These are phyloP conservation scores for Chloroceryle inda DNA, from an alignment of 2,797 vertebrate genomes.

Conservation along the genomic window DNA sequence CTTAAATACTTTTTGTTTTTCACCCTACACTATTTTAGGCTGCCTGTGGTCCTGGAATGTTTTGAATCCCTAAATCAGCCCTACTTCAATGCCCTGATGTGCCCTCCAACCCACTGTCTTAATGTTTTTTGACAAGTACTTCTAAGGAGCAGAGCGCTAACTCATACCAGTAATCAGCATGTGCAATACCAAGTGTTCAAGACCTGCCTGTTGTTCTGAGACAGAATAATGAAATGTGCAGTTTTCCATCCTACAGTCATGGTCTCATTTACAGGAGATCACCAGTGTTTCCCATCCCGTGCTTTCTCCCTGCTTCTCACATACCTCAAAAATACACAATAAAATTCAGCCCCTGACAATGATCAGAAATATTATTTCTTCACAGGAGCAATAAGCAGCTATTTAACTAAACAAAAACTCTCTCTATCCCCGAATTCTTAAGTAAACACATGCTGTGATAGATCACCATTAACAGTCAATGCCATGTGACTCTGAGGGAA, in stretches of 20 bases:
- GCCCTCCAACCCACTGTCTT: neutral
- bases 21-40: constrained; percentile 1
- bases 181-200: neutral
- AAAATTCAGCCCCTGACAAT: neutral
- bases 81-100: neutral
- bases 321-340: neutral
- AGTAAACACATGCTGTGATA: neutral
- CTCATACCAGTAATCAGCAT: neutral
- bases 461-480: neutral
- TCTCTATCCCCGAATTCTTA: neutral
- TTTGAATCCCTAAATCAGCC: neutral
- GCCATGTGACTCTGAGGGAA: neutral
- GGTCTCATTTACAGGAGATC: neutral
- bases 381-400: neutral
- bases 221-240: neutral
- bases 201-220: neutral
- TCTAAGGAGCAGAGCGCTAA: neutral
- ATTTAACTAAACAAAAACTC: neutral
- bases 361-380: neutral
- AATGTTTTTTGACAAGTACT: neutral
- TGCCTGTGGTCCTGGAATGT: neutral
- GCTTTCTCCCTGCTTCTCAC: neutral
- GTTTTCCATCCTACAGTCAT: neutral
- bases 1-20: constrained; percentile 31
- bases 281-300: neutral